Conservation (phyloP, 53 echinoderm and acorn worm species). For the Antedon mediterranea region DNA sequence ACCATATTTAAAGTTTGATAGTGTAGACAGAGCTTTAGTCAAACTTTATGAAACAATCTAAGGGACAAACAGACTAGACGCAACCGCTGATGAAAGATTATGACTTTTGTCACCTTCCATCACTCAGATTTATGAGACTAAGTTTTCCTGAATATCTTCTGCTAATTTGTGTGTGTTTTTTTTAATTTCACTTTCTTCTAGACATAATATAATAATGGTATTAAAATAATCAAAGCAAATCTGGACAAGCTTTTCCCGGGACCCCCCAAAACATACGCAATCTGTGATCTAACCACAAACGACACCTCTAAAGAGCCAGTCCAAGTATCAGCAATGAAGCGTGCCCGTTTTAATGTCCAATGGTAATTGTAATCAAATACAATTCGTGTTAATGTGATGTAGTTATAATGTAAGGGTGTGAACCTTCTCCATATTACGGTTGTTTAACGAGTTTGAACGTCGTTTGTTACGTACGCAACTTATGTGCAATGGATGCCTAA, state of each 20-base stretch:
- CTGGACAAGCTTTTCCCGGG: neutral
- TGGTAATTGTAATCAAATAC: neutral
- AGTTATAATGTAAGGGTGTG: neutral
- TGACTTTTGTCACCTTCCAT: no score
- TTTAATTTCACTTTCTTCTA: no score
- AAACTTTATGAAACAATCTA: no score
- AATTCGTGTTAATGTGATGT: neutral
- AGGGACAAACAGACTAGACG: no score
- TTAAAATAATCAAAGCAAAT: no score
- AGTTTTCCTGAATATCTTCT: no score
- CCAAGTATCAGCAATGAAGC: neutral
- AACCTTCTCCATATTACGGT: neutral
- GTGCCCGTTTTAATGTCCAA: neutral
- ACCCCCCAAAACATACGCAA: neutral
- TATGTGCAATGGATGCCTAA: neutral
- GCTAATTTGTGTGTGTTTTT: no score
- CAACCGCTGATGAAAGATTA: no score
- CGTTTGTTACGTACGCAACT: neutral
- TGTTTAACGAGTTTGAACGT: neutral
- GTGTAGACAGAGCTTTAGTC: no score
- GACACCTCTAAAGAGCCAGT: neutral
- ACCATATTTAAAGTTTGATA: no score
- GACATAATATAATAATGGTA: no score
- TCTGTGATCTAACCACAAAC: neutral
- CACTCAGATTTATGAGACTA: no score